Evolutionary conservation across 2,797 vertebrate genomes (phyloP).

Genomic region (Hippoglossus hippoglossus): DNA sequence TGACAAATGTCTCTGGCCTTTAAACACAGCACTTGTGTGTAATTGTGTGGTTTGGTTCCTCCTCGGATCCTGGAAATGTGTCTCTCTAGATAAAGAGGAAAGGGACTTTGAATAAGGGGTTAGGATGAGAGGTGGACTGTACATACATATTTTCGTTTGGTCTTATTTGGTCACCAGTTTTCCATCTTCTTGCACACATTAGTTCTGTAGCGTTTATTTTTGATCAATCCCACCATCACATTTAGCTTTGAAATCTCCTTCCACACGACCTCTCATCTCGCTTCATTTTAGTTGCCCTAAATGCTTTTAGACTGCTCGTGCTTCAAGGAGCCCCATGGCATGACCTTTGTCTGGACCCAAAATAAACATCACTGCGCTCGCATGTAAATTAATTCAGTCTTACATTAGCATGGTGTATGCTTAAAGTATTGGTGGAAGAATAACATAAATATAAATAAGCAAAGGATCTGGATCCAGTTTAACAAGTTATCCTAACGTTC

Average conservation of each 20-base stretch:
- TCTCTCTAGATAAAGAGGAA: slow-evolving; percentile 18
- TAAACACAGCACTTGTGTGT: slow-evolving; percentile 36
- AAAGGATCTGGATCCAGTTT: neutral
- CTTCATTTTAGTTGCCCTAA: slow-evolving; percentile 40
- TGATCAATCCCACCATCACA: neutral
- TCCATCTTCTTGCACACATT: neutral
- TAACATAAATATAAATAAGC: slow-evolving; percentile 10
- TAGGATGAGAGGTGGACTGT: neutral
- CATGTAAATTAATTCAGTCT: slow-evolving; percentile 53
- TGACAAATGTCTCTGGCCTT: slow-evolving; percentile 65
- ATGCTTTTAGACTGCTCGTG: slow-evolving; percentile 53
- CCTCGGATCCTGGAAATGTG: slow-evolving; percentile 14
- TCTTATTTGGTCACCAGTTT: neutral
- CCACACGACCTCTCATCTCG: slow-evolving; percentile 36
- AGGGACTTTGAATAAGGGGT: neutral
- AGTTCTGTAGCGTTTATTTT: neutral
- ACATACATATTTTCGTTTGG: neutral
- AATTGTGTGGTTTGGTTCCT: slow-evolving; percentile 19
- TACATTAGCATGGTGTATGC: slow-evolving; percentile 37
- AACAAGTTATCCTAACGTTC: too few species aligned
- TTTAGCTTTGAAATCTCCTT: slow-evolving; percentile 31
- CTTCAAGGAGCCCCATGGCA: slow-evolving; percentile 48
- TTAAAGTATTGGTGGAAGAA: slow-evolving; percentile 7
- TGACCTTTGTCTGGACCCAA: slow-evolving; percentile 63
- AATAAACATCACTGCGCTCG: slow-evolving; percentile 40